Evolutionary conservation across 2,113 vertebrate genomes (phyloP), one percentile per base, ranked within the genome.

Genomic region (Prolemur simus): DNA sequence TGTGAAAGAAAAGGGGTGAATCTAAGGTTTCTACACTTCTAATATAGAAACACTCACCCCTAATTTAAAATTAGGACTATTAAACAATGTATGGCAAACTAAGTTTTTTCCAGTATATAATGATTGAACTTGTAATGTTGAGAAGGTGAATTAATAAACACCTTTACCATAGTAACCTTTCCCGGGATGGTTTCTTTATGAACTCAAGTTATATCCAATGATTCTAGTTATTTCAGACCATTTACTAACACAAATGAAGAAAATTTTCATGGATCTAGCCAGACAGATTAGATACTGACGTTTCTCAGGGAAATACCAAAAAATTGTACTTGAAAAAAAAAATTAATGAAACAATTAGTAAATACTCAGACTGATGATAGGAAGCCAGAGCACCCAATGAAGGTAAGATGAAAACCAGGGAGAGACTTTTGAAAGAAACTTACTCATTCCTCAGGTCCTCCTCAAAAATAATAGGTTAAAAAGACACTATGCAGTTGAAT

Each of bases 381-480:
- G 52, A 74, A 71, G 25, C 27, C 56, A 42, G 49, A 49, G 25
- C 42, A 73, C 20, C 42, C 49, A 80, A 29, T 20, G 45, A 60
- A 81, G 68, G 69, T 60, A 89, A 94, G 54, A 34, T 45, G 1
- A 21, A 95, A 54, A 32, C 34, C 12, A 23, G 0, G 29, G 23
- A 68, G 52, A 89, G 58, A 92, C 63, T 97, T 98, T 97, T 86
- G 89, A 98, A 73, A 64, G 52, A 92, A 54, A 45, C 7, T 77
- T 64, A 80, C 32, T 74, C 74, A 87, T 91, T 81, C 89, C 58
- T 93, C 32, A 83, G 27, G 77, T 82, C 37, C 64, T 76, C 56
- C 45, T 94, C n/a, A 97, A 95, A 97, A 95, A 81, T 39, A 97
- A 89, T 29, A 87, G 88, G 92, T 96, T 94, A 94, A 92, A 98